Base-by-base conservation (phyloP, 2,888 invertebrate species). In the Microplitis manilae region DNA sequence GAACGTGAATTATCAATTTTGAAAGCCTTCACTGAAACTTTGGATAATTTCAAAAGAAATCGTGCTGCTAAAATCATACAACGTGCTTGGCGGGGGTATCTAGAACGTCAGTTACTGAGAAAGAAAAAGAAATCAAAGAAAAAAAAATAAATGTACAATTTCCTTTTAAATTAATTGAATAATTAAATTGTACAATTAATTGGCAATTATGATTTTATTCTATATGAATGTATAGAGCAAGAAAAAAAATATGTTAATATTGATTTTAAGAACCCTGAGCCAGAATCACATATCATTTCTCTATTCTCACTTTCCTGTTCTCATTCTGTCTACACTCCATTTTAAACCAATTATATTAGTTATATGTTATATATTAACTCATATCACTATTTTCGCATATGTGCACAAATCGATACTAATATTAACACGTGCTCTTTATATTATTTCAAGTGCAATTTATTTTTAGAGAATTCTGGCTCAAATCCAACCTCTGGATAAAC, bases 21-120 rank as follows among this genome's bases (percentile, higher is more conserved):
- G 65, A 80, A 80, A 59, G 82, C 80, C 5, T 87, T 87, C 67
- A 78, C 83, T 9, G 81, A 81, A 60, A 79, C 80, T 62, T 17
- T 89, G 40, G 83, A 86, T 9, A 76, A 81, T 65, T 87, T 88
- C 62, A 79, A 83, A 65, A 83, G 79, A 65, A 86, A 87, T 79
- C 86, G 85, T 0, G 88, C 88, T 0, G 87, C 87, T 6, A 86
- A 78, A 73, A 83, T 87, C 15, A 87, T 89, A 74, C 89, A 89
- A 71, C 84, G 76, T 67, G 84, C 82, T 4, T 89, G 89, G 89
- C 85, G 85, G 73, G 79, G 69, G 6, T 85, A 85, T 80, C 80
- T 77, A 72, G 82, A 82, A 74, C 84, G 86, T 7, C 77, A 79
- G 13, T 70, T 75, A 7, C 74, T 82, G 8, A 84, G 78, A 30